Evolutionary conservation across 2,888 invertebrate genomes (phyloP).

Genomic region (Hypomecis atomaria): DNA sequence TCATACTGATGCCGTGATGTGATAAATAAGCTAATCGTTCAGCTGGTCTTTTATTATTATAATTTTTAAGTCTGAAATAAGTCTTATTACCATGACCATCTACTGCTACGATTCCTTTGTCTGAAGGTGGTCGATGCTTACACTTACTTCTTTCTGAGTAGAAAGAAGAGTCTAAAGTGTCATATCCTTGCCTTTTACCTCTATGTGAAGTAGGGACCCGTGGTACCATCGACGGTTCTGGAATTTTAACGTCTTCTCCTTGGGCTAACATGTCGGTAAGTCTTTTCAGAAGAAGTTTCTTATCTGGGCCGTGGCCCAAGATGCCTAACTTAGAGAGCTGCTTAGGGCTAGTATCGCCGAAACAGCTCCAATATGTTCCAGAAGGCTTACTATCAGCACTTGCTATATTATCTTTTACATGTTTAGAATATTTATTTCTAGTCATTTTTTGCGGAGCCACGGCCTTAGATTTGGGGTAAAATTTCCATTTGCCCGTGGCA

Average conservation of each 20-base stretch:
- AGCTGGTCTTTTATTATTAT: conserved; percentile 59
- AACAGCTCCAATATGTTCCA: conserved; percentile 71
- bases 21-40: conserved; percentile 57
- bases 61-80: conserved; percentile 62
- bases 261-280: conserved; percentile 53
- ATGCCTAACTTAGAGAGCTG: conserved; percentile 71
- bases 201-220: conserved; percentile 45
- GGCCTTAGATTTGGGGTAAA: conserved; percentile 54
- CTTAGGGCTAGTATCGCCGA: conserved; percentile 66
- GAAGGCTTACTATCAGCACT: conserved; percentile 47
- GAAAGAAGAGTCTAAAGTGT: conserved; percentile 21
- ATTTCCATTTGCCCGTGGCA: conserved; percentile 64
- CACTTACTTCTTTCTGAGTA: conserved; percentile 57
- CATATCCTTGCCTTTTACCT: conserved; percentile 32
- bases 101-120: conserved; percentile 67
- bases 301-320: conserved; percentile 74
- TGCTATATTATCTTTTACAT: conserved; percentile 48
- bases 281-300: conserved; percentile 61
- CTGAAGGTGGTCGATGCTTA: conserved; percentile 63
- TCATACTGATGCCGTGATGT: conserved; percentile 68
- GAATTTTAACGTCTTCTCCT: conserved; percentile 66
- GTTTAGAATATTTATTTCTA: conserved; percentile 39
- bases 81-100: conserved; percentile 65
- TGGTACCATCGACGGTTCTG: conserved; percentile 56
- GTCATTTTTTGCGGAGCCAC: conserved; percentile 35